Evolutionary conservation across 2,797 vertebrate genomes (phyloP).

Genomic region (Peromyscus eremicus): DNA sequence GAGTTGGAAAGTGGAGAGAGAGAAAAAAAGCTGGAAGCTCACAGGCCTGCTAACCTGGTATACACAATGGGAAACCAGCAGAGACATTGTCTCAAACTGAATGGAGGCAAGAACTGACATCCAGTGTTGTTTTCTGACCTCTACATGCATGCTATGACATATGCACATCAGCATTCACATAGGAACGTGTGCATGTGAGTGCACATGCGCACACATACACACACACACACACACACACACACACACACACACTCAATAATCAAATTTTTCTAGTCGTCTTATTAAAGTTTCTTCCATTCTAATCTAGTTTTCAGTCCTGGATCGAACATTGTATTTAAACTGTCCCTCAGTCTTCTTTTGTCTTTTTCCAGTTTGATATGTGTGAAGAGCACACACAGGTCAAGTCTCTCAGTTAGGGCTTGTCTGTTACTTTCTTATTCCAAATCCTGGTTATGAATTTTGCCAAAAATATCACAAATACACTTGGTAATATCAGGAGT

Average conservation of each 20-base stretch:
- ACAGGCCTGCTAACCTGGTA: background rate
- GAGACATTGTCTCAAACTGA: too few species aligned
- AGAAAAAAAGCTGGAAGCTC: background rate
- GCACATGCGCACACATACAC: background rate
- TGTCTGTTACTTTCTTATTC: background rate
- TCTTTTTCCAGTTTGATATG: constrained; percentile 2
- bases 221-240: background rate
- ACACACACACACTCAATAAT: background rate
- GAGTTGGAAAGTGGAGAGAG: background rate
- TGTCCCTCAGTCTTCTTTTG: background rate
- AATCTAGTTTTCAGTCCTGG: background rate
- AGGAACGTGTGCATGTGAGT: background rate
- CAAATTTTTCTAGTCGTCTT: background rate
- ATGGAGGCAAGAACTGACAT: background rate
- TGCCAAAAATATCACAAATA: constrained; percentile 1
- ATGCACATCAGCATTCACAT: background rate
- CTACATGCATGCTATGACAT: background rate
- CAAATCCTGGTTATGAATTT: background rate
- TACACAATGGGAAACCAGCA: background rate
- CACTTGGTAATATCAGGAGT: background rate
- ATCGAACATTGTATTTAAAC: background rate
- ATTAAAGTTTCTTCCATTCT: background rate
- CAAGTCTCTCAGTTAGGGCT: background rate
- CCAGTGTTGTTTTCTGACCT: background rate
- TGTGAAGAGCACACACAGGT: background rate